Base-by-base conservation (phyloP, 2,888 invertebrate species). In the Drosophila mimica region DNA sequence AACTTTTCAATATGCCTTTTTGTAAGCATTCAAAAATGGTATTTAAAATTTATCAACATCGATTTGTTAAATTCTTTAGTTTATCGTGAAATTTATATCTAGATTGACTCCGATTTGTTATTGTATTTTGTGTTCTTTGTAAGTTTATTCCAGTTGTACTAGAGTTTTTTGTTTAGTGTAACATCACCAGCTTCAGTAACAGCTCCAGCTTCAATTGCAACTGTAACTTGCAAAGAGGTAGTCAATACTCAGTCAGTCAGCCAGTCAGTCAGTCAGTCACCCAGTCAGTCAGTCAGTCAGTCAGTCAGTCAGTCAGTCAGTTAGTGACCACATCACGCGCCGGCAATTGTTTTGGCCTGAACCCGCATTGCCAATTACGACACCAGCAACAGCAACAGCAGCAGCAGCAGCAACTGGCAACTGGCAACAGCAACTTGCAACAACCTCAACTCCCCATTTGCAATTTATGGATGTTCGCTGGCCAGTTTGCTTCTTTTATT, bases 281-380 rank as follows among this genome's bases (percentile, higher is more conserved):
- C 73, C 72, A 68, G 70, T 64, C 66, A 60, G 46, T 66, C 62
- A 48, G 60, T 62, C 88, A 67, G 70, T 59, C 54, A 62, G 40
- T 64, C 58, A 36, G 61, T 65, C 83, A 75, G 68, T 81, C 71
- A 64, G 70, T 69, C 66, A 57, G 49, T 69, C 62, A 40, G 61
- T 67, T 79, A 78, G 67, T 83, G 81, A 74, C 79, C 89, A 86
- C 83, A 66, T 84, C 81, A 81, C 83, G 88, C 78, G 81, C 51
- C 79, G 70, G 86, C 89, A 88, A 85, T 89, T 89, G 85, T 87
- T 77, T 78, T 38, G 74, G 74, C 70, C 65, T 74, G 74, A 83
- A 70, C 86, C 83, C 83, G 90, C 88, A 90, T 89, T 82, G 83
- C 87, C 89, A 89, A 90, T 89, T 91, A 91, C 91, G 84, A 88